phyloP scores from a whole-genome alignment of 2,888 invertebrate genomes.

The Drosophila recens region DNA sequence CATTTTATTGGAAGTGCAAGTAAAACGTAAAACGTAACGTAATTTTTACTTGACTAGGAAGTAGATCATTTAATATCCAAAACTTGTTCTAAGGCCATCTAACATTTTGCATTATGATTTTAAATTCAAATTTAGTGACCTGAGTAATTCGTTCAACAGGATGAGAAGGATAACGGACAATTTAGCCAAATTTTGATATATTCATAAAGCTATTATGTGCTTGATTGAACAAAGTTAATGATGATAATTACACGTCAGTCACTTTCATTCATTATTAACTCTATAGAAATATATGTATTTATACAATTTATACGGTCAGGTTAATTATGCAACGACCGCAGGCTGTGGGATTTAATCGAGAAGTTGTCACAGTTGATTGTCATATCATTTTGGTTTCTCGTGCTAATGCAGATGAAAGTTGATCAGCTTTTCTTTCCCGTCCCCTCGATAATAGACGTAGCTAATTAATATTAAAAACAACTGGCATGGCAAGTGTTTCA shows the following conservation, averaged over 20 bases:
- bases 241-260: constrained; percentile 51
- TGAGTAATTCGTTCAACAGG: background rate
- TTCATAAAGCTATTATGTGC: constrained; percentile 13
- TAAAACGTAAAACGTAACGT: too few relatives aligned
- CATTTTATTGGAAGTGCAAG: background rate
- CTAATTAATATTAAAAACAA: constrained; percentile 59
- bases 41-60: too few relatives aligned
- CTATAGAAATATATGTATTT: background rate
- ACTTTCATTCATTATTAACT: constrained; percentile 34
- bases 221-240: constrained; percentile 30
- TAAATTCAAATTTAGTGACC: background rate
- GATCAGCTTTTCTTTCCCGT: background rate
- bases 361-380: constrained; percentile 70
- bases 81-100: background rate
- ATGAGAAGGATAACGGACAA: background rate
- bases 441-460: constrained; percentile 5
- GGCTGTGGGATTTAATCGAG: constrained; percentile 39
- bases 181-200: constrained; percentile 10
- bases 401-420: constrained; percentile 21
- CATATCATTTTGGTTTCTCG: constrained; percentile 38
- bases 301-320: constrained; percentile 9
- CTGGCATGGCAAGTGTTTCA: constrained; percentile 59
- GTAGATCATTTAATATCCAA: background rate
- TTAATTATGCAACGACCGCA: constrained; percentile 49
- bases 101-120: background rate